These are phyloP conservation scores for Rhopalosiphum maidis DNA, from an alignment of 1,140 invertebrate species.

Conservation along the genomic window DNA sequence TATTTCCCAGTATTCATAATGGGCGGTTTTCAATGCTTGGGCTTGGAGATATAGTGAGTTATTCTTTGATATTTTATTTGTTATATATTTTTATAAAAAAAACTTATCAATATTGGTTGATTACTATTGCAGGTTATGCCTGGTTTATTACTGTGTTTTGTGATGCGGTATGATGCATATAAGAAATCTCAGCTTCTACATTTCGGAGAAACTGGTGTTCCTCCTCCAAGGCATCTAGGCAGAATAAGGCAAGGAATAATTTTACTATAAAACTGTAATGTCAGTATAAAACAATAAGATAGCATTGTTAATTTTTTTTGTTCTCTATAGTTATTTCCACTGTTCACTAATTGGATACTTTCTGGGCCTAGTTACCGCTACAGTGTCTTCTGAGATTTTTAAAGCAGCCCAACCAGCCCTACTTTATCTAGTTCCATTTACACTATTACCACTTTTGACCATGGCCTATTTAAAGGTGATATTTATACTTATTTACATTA, in stretches of 20 bases:
- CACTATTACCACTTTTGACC: slow-evolving; percentile 90
- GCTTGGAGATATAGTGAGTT: slow-evolving; percentile 89
- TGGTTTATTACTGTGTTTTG: slow-evolving; percentile 94
- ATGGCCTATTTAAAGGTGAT: slow-evolving; percentile 94
- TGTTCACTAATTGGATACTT: slow-evolving; percentile 98
- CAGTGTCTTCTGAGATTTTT: slow-evolving; percentile 95
- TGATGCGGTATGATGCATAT: slow-evolving; percentile 94
- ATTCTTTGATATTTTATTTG: neutral
- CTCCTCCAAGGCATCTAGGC: slow-evolving; percentile 74
- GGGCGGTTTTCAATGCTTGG: slow-evolving; percentile 98
- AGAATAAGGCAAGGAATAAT: slow-evolving; percentile 67
- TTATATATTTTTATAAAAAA: neutral
- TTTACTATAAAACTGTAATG: neutral
- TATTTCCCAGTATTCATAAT: slow-evolving; percentile 96
- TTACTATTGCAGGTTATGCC: slow-evolving; percentile 80
- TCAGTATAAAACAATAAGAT: neutral
- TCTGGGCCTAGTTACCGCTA: slow-evolving; percentile 93
- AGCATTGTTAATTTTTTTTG: slow-evolving; percentile 1
- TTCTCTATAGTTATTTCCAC: slow-evolving; percentile 81
- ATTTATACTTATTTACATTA: neutral
- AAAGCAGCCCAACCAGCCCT: slow-evolving; percentile 97
- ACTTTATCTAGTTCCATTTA: slow-evolving; percentile 96
- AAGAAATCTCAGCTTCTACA: slow-evolving; percentile 85
- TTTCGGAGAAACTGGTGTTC: slow-evolving; percentile 77
- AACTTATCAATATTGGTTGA: neutral